phyloP scores from a whole-genome alignment of 1,140 invertebrate genomes.

The Cyrtorhinus lividipennis region DNA sequence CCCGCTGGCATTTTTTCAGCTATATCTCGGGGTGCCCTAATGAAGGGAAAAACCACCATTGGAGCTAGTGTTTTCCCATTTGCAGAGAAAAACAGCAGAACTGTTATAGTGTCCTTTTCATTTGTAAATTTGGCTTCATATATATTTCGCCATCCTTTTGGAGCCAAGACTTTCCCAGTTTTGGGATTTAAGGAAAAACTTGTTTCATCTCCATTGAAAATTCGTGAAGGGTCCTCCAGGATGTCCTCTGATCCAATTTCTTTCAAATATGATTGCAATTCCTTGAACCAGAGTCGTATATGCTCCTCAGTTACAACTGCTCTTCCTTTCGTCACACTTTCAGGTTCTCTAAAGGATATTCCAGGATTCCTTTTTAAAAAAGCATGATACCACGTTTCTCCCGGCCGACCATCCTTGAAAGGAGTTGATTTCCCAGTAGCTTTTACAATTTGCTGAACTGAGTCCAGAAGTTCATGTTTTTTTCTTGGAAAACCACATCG shows the following conservation, averaged over 20 bases:
- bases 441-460: conserved; percentile 19
- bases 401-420: conserved; percentile 18
- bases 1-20: conserved; percentile 23
- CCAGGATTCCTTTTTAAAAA: conserved; percentile 19
- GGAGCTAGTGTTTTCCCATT: conserved; percentile 25
- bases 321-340: conserved; percentile 8
- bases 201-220: neutral
- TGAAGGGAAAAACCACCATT: conserved; percentile 30
- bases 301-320: conserved; percentile 20
- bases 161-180: conserved; percentile 25
- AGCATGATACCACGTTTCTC: conserved; percentile 19
- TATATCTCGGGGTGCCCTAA: conserved; percentile 27
- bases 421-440: conserved; percentile 9
- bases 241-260: neutral
- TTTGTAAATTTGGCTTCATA: conserved; percentile 27
- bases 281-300: conserved; percentile 21
- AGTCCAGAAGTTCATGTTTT: conserved; percentile 15
- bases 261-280: conserved; percentile 12
- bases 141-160: conserved; percentile 27
- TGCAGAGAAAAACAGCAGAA: conserved; percentile 27
- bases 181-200: neutral
- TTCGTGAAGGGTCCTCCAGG: neutral
- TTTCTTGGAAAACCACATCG: conserved; percentile 15
- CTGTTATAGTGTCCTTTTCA: conserved; percentile 30
- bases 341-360: conserved; percentile 2